Evolutionary conservation across 2,888 invertebrate genomes (phyloP).

Genomic region (Morpho achilles): DNA sequence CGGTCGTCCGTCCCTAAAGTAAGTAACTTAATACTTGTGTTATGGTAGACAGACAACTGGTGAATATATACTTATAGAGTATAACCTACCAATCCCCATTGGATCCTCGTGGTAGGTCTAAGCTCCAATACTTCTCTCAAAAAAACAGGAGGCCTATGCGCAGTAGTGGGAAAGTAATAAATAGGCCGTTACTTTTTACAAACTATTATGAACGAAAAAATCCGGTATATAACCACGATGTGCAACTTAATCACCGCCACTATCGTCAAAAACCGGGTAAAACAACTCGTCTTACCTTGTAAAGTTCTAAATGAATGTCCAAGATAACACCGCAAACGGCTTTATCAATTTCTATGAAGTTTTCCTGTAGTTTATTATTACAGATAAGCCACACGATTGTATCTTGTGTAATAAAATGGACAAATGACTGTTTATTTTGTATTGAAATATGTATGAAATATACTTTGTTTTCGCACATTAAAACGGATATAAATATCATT

Average conservation of each 20-base stretch:
- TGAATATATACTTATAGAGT: too few species aligned
- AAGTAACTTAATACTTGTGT: too few species aligned
- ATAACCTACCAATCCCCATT: too few species aligned
- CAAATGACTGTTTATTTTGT: conserved; percentile 14
- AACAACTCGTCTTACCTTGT: conserved; percentile 14
- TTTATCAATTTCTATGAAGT: conserved; percentile 25
- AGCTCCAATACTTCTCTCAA: too few species aligned
- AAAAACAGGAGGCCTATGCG: too few species aligned
- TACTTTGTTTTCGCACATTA: background rate
- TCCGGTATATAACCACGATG: background rate
- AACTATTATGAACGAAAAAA: too few species aligned
- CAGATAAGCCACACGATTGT: conserved; percentile 17
- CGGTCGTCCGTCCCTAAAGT: too few species aligned
- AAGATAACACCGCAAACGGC: conserved; percentile 13
- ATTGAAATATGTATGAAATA: conserved; percentile 7
- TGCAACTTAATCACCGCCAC: conserved; percentile 6
- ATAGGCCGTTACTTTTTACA: too few species aligned
- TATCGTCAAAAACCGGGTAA: conserved; percentile 16
- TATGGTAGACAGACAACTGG: too few species aligned
- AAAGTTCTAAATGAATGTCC: conserved; percentile 16
- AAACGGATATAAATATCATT: too few species aligned
- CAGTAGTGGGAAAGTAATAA: too few species aligned
- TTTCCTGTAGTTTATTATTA: conserved; percentile 17
- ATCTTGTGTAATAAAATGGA: conserved; percentile 23
- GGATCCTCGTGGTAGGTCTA: too few species aligned